A percentile compares a stretch with the other conserved stretches of the same genome.
Conservation (phyloP, 1,140 invertebrate genomes). For the Ridgeia piscesae region DNA sequence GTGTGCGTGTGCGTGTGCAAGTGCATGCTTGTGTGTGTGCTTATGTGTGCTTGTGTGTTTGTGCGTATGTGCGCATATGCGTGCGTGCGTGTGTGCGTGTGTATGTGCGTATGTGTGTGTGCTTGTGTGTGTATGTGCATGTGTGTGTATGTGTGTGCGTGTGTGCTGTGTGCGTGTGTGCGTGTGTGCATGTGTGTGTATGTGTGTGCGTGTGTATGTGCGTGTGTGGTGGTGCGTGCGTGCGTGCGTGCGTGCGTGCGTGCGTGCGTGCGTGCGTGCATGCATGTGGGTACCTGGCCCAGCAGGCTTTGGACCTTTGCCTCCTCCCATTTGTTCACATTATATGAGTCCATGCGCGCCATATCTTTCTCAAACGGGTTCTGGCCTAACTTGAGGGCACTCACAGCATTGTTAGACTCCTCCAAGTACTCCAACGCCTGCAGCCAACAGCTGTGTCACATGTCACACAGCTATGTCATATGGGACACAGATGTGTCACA, state of each 20-base stretch:
- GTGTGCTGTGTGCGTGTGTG: not conserved
- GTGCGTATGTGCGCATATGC: not conserved
- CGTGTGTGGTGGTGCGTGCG: not conserved
- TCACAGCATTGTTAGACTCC: not conserved
- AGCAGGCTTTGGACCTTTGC: not conserved
- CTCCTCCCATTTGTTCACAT: constrained; percentile 7
- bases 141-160: no score
- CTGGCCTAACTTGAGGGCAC: not conserved
- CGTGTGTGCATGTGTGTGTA: not conserved
- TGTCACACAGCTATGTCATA: not conserved
- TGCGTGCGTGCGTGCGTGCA: not conserved
- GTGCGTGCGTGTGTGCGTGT: constrained; percentile 2
- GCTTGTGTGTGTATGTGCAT: not conserved
- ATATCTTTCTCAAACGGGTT: constrained; percentile 16
- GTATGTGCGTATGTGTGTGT: not conserved
- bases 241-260: not conserved
- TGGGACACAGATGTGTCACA: not conserved
- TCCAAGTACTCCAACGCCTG: constrained; percentile 16
- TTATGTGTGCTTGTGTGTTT: no score
- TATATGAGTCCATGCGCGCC: not conserved
- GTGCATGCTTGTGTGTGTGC: no score
- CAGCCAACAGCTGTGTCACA: not conserved
- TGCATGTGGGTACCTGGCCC: constrained; percentile 5
- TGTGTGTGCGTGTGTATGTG: not conserved
- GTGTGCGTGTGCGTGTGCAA: no score